Base-by-base conservation (phyloP, 2,888 invertebrate species). In the Flexamia atlantica region DNA sequence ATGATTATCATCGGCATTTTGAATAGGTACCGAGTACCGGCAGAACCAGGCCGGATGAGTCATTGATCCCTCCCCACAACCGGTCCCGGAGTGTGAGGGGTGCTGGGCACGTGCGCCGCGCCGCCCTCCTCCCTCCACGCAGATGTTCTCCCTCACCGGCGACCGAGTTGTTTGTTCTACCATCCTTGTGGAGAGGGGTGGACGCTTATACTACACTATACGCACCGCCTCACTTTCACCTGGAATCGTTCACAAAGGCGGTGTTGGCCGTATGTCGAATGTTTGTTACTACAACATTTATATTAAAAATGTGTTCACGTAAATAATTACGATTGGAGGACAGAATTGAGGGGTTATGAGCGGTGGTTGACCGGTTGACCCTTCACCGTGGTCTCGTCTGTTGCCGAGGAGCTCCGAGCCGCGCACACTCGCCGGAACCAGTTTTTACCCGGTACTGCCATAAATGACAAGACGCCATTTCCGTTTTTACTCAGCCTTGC, bases 391-490 rank as follows among this genome's bases (percentile, higher is more conserved):
- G 12, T 17, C 14, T 9, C 46, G 14, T 46, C 12, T 17, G 12
- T 2, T 46, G 46, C 46, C 12, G 12, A 46, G 7, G 46, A 68
- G 68, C n/a, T 32, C 7, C 36, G n/a, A 30, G 68, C 9, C 4
- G 57, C 57, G 57, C 20, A 23, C 57, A 23, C 14, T 57, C 57
- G 12, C 25, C 57, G 57, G 4, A 40, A 72, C 72, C 72, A 72
- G 72, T 72, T 72, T 72, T 72, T 40, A 40, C 72, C 36, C 23
- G 23, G n/a, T n/a, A 23, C 20, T 20, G 40, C 72, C 72, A 72
- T 72, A 72, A 72, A 72, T 72, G 72, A 72, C 36, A 20, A 64
- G 64, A 25, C 64, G 64, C 28, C 64, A 64, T 28, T 25, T 64
- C 64, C 30, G 64, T 5, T 7, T 23, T 53, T 23, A 23, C 53